Percentiles rank a stretch among this genome's conserved stretches.
phyloP scores from a whole-genome alignment of 1,140 invertebrate genomes.

The Sminthurinus signatus region DNA sequence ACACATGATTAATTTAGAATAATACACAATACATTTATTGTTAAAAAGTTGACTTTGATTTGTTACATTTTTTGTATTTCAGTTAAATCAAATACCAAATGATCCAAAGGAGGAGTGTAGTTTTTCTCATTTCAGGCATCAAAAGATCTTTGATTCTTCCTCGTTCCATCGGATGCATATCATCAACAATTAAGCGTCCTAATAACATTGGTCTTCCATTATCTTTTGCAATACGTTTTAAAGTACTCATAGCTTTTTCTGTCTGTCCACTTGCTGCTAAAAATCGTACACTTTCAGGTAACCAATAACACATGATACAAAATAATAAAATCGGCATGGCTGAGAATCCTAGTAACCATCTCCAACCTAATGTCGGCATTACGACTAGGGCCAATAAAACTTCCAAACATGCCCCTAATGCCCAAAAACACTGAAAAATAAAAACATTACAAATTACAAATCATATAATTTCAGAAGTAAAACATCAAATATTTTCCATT shows the following conservation, averaged over 20 bases:
- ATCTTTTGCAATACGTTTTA: conserved; percentile 76
- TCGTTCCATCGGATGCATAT: conserved; percentile 48
- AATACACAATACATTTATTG: no score
- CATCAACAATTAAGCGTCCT: conserved; percentile 78
- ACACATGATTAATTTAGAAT: conserved; percentile 46
- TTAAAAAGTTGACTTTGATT: no score
- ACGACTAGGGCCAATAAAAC: conserved; percentile 81
- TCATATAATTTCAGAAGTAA: no score
- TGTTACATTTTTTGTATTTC: no score
- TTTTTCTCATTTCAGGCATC: conserved; percentile 68
- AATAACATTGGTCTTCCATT: conserved; percentile 83
- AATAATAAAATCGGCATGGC: conserved; percentile 81
- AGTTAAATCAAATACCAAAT: conserved; percentile 63
- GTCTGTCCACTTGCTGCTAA: conserved; percentile 75
- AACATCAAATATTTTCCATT: no score
- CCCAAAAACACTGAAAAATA: conserved; percentile 91
- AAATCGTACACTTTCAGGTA: conserved; percentile 86
- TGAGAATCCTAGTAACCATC: conserved; percentile 81
- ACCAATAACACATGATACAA: conserved; percentile 55
- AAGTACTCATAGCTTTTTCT: conserved; percentile 75
- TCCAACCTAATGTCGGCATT: conserved; percentile 86
- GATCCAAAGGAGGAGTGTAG: conserved; percentile 83
- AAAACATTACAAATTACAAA: no score
- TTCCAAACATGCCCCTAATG: conserved; percentile 85
- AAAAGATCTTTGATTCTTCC: conserved; percentile 44